Evolutionary conservation across 2,888 invertebrate genomes (phyloP).

Genomic region (Lasioglossum malachurum): DNA sequence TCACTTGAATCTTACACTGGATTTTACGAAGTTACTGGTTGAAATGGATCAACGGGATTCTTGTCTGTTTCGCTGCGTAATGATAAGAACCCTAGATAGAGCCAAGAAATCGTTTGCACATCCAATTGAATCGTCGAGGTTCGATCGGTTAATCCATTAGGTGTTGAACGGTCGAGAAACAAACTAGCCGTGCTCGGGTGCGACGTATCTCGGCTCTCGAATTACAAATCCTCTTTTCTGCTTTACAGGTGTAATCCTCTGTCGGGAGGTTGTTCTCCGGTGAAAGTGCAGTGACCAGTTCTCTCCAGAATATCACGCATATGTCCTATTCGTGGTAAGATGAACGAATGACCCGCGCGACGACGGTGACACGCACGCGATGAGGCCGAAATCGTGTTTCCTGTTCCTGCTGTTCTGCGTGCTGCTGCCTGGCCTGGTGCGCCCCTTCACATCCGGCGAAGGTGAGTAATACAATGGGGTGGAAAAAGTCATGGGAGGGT

Average conservation of each 20-base stretch:
- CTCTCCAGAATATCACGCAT: background rate
- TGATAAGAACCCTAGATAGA: too few species aligned
- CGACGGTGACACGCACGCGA: slow-evolving; percentile 76
- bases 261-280: background rate
- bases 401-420: slow-evolving; percentile 80
- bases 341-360: slow-evolving; percentile 79
- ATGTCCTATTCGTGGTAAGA: slow-evolving; percentile 61
- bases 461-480: slow-evolving; percentile 73
- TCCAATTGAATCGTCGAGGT: background rate
- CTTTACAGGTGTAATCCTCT: slow-evolving; percentile 55
- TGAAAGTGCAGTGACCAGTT: slow-evolving; percentile 38
- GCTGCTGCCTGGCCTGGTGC: slow-evolving; percentile 77
- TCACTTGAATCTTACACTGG: too few species aligned
- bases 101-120: background rate
- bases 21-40: too few species aligned
- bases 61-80: background rate
- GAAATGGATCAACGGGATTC: background rate
- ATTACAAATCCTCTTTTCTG: background rate
- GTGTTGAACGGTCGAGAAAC: background rate
- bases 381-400: slow-evolving; percentile 82
- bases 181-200: background rate
- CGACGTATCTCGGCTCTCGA: background rate
- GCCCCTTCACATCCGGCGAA: slow-evolving; percentile 81
- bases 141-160: background rate
- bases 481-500: background rate